A percentile compares a stretch with the other conserved stretches of the same genome.
Evolutionary conservation across 1,140 invertebrate species (phyloP).

Genomic region (Lamellibrachia luymesi): DNA sequence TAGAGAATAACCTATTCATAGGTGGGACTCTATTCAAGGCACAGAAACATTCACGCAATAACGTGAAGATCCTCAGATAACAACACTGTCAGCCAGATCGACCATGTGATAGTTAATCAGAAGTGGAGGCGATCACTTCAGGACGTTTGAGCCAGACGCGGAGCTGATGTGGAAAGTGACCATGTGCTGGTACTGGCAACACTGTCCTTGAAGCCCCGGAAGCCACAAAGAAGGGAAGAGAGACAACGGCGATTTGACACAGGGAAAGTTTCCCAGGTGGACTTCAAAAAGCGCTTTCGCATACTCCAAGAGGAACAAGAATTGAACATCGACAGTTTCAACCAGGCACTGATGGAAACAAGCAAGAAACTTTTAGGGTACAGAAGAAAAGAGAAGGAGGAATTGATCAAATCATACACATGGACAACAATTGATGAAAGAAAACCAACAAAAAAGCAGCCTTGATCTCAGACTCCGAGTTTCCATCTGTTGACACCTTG

Average conservation of each 20-base stretch:
- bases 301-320: conserved; percentile 18
- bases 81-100: conserved; percentile 3
- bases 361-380: background rate
- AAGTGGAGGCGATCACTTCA: conserved; percentile 11
- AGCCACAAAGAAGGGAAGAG: background rate
- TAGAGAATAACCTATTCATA: conserved; percentile 8
- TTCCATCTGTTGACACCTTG: conserved; percentile 10
- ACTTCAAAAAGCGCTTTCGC: background rate
- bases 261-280: conserved; percentile 2
- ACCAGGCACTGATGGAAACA: conserved; percentile 12
- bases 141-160: conserved; percentile 6
- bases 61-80: background rate
- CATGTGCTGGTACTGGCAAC: conserved; percentile 14
- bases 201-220: background rate
- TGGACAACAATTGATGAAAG: conserved; percentile 2
- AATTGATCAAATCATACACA: background rate
- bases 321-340: conserved; percentile 10
- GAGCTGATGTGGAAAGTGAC: conserved; percentile 9
- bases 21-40: conserved; percentile 9
- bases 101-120: conserved; percentile 9
- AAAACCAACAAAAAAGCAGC: conserved; percentile 6
- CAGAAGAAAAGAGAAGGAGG: conserved; percentile 10
- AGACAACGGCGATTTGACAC: conserved; percentile 14
- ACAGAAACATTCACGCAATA: conserved; percentile 8
- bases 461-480: conserved; percentile 6